Evolutionary conservation across 2,113 vertebrate genomes (phyloP).

Genomic region (Oreochromis aureus): DNA sequence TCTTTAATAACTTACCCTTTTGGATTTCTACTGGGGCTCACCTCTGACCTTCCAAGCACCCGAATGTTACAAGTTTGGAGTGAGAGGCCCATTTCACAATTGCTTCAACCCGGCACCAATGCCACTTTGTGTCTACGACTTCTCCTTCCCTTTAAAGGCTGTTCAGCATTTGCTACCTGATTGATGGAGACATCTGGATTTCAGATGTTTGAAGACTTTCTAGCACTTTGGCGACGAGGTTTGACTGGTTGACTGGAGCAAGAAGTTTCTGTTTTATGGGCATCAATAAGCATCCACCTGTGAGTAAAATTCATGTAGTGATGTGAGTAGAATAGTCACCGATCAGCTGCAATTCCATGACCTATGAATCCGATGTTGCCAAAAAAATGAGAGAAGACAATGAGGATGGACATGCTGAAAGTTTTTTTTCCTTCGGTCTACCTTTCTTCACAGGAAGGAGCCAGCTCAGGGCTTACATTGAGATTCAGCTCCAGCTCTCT

Average conservation of each 20-base stretch:
- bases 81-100: not conserved
- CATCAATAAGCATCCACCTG: not conserved
- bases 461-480: conserved; percentile 2
- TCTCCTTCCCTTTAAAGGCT: not conserved
- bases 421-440: not conserved
- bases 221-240: not conserved
- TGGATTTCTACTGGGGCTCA: not conserved
- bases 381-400: not conserved
- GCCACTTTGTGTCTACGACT: not conserved
- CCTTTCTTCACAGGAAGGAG: not conserved
- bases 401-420: not conserved
- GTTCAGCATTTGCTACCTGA: not conserved
- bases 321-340: not conserved
- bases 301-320: not conserved
- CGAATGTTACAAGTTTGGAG: not conserved
- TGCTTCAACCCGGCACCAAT: not conserved
- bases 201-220: not conserved
- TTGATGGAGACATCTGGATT: not conserved
- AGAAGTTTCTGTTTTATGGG: not conserved
- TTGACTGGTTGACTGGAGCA: not conserved
- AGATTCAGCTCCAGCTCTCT: conserved; percentile 32
- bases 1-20: not conserved
- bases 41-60: not conserved
- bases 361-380: not conserved
- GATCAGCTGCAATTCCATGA: not conserved